Evolutionary conservation across 2,888 invertebrate genomes (phyloP).

Genomic region (Lasioglossum vierecki): DNA sequence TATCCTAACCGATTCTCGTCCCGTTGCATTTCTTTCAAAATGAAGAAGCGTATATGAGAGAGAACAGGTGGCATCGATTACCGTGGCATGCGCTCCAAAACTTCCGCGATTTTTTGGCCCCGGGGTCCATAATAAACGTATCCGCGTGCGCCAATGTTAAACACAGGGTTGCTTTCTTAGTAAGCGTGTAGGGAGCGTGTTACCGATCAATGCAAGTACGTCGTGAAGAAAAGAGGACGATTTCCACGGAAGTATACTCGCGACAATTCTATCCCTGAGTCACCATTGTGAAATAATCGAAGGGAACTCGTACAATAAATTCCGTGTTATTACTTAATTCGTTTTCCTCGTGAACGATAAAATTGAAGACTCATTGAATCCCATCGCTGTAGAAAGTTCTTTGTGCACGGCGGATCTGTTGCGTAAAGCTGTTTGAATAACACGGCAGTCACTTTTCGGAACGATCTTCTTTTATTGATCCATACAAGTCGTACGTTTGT

Average conservation of each 20-base stretch:
- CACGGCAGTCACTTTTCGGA: background rate
- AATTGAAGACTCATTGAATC: background rate
- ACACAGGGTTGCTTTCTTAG: slow-evolving; percentile 45
- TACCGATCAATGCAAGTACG: slow-evolving; percentile 3
- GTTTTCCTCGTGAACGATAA: background rate
- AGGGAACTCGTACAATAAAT: background rate
- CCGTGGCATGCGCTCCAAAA: slow-evolving; percentile 65
- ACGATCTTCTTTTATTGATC: background rate
- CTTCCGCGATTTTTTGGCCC: slow-evolving; percentile 69
- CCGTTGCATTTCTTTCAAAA: slow-evolving; percentile 55
- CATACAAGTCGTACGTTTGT: background rate
- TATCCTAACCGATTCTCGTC: slow-evolving; percentile 23
- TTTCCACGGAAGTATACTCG: background rate
- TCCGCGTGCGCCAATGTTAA: slow-evolving; percentile 46
- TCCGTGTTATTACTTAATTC: background rate
- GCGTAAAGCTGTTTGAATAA: background rate
- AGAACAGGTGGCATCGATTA: slow-evolving; percentile 74
- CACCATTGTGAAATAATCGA: background rate
- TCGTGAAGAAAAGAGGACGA: background rate
- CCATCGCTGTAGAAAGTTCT: background rate
- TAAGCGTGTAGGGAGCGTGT: slow-evolving; percentile 9
- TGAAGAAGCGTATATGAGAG: slow-evolving; percentile 57
- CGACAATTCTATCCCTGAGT: background rate
- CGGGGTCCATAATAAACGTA: slow-evolving; percentile 55
- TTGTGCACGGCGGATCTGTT: background rate